Evolutionary conservation across 2,888 invertebrate genomes (phyloP), one percentile per base, ranked within the genome.

Genomic region (Drosophila mettleri): DNA sequence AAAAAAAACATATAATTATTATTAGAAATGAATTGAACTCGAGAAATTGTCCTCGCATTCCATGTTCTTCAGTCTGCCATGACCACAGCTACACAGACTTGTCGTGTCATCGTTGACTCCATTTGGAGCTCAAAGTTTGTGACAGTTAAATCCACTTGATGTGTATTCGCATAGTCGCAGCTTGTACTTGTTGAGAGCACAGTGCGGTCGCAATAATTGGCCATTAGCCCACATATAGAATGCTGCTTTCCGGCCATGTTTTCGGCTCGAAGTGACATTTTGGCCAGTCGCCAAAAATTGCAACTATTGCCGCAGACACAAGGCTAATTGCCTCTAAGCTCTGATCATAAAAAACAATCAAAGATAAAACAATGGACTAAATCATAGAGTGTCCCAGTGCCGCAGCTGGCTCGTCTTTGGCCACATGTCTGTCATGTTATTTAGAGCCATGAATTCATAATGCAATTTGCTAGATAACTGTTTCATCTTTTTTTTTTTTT

Each of bases 201-300:
- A 33, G 7, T 16, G 12, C 22, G 43, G 5, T 38, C 57, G 29
- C 57, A 41, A 60, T 70, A 59, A 53, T 52, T 70, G 57, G 70
- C 65, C 76, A 70, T 76, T 73, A 69, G 55, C 24, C 41, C 43
- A 69, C 43, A 75, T 48, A 34, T 16, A 45, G 60, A 75, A 27
- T 38, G 57, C 5, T 45, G 53, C 20, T 20, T 39, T 52, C 52
- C 34, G 22, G 63, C 55, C 69, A 48, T 49, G 33, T 58, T 62
- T 51, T n/a, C 38, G 43, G 46, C 24, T 9, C 24, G 12, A 57
- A 16, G 1, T 4, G 27, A 27, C 20, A 29, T 31, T 36, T 69
- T 41, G 63, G 45, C 34, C 33, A 36, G 22, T 22, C 14, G 14
- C 61, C 60, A 57, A 61, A n/a, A 20, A 18, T 4, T n/a, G 27